A percentile compares a stretch with the other conserved stretches of the same genome.
phyloP scores from a whole-genome alignment of 2,113 vertebrate species.

The Sturnus vulgaris region DNA sequence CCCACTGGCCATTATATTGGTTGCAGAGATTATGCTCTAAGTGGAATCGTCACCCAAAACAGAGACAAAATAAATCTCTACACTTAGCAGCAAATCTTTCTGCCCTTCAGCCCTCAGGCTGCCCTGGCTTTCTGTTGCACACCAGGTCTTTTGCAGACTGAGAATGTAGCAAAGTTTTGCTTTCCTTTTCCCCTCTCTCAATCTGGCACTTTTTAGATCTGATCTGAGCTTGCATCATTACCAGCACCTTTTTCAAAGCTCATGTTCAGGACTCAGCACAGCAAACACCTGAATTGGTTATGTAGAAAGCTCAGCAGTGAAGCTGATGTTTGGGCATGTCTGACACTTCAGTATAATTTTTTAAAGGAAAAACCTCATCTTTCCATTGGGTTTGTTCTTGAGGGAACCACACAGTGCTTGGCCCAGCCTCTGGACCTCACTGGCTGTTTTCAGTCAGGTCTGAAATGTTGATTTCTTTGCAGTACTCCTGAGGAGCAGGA shows the following conservation, averaged over 20 bases:
- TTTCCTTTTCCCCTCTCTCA: not conserved
- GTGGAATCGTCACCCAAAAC: not conserved
- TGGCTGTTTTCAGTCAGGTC: rapidly evolving
- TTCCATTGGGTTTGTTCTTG: not conserved
- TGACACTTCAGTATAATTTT: not conserved
- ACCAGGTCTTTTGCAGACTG: not conserved
- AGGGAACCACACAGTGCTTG: not conserved
- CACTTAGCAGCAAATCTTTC: not conserved
- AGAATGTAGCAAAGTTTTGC: not conserved
- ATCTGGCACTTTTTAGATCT: not conserved
- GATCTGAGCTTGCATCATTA: rapidly evolving
- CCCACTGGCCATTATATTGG: not conserved
- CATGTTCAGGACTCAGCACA: rapidly evolving
- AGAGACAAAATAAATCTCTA: not conserved
- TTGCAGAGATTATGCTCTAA: not conserved
- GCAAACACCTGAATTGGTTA: not conserved
- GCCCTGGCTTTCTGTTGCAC: not conserved
- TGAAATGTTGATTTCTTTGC: not conserved
- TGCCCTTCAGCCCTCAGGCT: not conserved
- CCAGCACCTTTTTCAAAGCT: not conserved
- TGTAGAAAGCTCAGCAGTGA: not conserved
- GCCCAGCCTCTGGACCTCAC: not conserved
- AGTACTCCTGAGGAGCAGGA: not conserved
- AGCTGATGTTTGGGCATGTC: not conserved
- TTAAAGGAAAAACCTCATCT: not conserved